Percentiles rank a stretch among this genome's conserved stretches.
Evolutionary conservation across 2,113 vertebrate genomes (phyloP).

Genomic region (Brienomyrus brachyistius): DNA sequence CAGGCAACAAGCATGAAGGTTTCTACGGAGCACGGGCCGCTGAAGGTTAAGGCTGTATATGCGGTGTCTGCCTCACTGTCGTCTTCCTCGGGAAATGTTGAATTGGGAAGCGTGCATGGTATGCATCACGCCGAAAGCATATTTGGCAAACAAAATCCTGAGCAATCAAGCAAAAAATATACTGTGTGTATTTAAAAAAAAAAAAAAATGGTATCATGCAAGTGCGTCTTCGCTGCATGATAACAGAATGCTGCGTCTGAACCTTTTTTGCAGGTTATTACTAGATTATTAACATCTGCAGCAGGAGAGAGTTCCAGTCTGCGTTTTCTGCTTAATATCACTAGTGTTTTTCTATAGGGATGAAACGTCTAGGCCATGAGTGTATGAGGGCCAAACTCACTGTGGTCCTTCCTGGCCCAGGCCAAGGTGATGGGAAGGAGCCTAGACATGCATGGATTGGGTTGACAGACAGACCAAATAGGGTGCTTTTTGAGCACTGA

Average conservation of each 20-base stretch:
- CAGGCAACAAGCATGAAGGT: slow-evolving; percentile 80
- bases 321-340: neutral
- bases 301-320: neutral
- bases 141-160: neutral
- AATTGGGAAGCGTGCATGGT: slow-evolving; percentile 85
- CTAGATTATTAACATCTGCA: neutral
- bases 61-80: slow-evolving; percentile 73
- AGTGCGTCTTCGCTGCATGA: neutral
- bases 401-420: neutral
- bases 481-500: neutral
- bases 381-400: neutral
- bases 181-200: too few relatives aligned
- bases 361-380: neutral
- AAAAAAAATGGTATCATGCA: neutral
- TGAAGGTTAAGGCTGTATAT: slow-evolving; percentile 83
- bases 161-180: neutral
- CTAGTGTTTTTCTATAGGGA: neutral
- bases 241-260: neutral
- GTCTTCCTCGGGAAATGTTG: slow-evolving; percentile 71
- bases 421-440: neutral
- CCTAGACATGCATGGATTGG: neutral
- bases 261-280: neutral
- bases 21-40: slow-evolving; percentile 73
- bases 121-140: slow-evolving; percentile 42
- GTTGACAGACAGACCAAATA: slow-evolving; percentile 8